These are phyloP conservation scores for Dasyornis broadbenti DNA, from an alignment of 2,113 vertebrate species.

Conservation along the genomic window DNA sequence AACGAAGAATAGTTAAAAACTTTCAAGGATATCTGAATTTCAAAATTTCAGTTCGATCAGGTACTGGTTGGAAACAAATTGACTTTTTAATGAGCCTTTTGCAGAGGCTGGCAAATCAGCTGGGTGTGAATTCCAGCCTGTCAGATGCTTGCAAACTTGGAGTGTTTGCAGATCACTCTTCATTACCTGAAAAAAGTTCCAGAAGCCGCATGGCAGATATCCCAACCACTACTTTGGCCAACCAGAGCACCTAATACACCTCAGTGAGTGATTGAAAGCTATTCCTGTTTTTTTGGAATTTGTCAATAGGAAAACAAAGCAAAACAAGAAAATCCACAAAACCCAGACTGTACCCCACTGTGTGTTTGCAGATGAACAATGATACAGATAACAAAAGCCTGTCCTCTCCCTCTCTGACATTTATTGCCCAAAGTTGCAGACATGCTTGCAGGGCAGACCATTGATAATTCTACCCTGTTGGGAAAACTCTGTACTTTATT, in stretches of 20 bases:
- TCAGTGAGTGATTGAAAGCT: not conserved
- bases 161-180: conserved; percentile 27
- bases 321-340: not conserved
- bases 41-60: not conserved
- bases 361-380: not conserved
- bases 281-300: not conserved
- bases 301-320: not conserved
- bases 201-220: not conserved
- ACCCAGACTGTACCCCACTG: not conserved
- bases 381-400: not conserved
- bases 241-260: not conserved
- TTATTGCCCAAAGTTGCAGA: not conserved
- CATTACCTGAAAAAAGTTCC: conserved; percentile 7
- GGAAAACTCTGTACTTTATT: not conserved
- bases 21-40: not conserved
- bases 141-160: not conserved
- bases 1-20: not conserved
- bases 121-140: conserved; percentile 24
- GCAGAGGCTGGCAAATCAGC: not conserved
- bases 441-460: not conserved
- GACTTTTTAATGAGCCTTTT: not conserved
- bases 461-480: not conserved
- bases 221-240: not conserved
- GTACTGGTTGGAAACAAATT: not conserved
- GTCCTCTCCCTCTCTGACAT: not conserved